Base-by-base conservation (phyloP, 2,797 vertebrate species). In the Malacoraja senta region DNA sequence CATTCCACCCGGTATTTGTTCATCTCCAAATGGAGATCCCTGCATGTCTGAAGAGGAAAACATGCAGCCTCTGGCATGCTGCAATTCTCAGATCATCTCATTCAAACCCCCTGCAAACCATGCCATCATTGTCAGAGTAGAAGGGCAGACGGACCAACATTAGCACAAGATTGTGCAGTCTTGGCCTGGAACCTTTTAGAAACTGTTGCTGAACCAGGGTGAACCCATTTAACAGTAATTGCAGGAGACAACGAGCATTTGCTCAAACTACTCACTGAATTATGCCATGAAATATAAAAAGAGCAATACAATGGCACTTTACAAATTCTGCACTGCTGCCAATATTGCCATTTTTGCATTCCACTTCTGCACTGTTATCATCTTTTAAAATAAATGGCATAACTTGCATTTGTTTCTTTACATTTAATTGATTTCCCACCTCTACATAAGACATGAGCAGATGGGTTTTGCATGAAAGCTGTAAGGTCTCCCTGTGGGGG, bases 271-370 rank as follows among this genome's bases (percentile, higher is more conserved):
- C 24, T 26, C 83, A 26, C 29, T 61, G 58, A 86, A 86, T 86
- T 17, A 86, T 86, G 29, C 58, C 53, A 86, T 63, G 83, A 86
- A 38, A 26, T 61, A 86, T 29, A 61, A 86, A 86, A 58, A 61
- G 83, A 86, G 53, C 81, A 58, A 63, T 7, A 63, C 21, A 44
- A 44, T 13, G 63, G 83, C 38, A 44, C 58, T 86, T 61, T 61
- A 86, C 13, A 86, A 61, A 86, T n/a, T 79, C 83, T 61, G 9
- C 58, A 58, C 83, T 63, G 83, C 81, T 86, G 83, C 53, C 83
- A 86, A 63, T 58, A n/a, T 58, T 86, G 21, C 29, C 6, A 21
- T 1, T 61, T 58, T n/a, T 86, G 44, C 44, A 86, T 84, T 61
- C 61, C 81, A 61, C 8, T 86, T 29, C 83, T 61, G 21, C 24